These are phyloP conservation scores for Stenopsyche tienmushanensis DNA, from an alignment of 1,140 invertebrate genomes.

Conservation along the genomic window DNA sequence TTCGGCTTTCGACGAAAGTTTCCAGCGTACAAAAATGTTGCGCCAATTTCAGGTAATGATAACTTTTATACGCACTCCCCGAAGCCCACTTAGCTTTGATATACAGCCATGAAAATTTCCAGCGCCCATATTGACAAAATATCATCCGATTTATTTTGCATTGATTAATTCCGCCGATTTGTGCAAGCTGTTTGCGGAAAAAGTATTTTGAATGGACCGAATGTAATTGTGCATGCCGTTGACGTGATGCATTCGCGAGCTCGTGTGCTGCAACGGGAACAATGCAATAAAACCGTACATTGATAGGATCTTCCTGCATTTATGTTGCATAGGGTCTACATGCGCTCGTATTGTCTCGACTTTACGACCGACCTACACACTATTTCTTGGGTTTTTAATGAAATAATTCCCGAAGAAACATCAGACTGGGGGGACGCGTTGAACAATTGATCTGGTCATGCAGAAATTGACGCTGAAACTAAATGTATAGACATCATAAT, in stretches of 20 bases:
- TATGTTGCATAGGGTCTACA: neutral
- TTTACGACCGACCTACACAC: neutral
- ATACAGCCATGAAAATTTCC: neutral
- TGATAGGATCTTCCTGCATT: neutral
- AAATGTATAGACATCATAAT: no score
- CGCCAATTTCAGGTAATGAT: neutral
- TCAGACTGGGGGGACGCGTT: no score
- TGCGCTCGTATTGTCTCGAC: neutral
- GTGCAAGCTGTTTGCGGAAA: neutral
- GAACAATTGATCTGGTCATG: no score
- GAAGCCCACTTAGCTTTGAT: neutral
- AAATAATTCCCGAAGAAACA: no score
- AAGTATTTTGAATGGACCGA: neutral
- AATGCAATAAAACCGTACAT: neutral
- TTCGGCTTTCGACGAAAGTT: neutral
- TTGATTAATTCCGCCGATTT: neutral
- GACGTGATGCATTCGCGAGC: neutral
- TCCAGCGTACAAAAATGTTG: neutral
- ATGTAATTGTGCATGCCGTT: neutral
- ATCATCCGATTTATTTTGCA: neutral
- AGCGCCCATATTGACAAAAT: neutral
- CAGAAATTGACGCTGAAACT: no score
- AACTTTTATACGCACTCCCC: neutral
- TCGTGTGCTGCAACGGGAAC: neutral
- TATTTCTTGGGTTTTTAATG: no score